phyloP scores from a whole-genome alignment of 2,888 invertebrate genomes.

The Eulithis prunata region DNA sequence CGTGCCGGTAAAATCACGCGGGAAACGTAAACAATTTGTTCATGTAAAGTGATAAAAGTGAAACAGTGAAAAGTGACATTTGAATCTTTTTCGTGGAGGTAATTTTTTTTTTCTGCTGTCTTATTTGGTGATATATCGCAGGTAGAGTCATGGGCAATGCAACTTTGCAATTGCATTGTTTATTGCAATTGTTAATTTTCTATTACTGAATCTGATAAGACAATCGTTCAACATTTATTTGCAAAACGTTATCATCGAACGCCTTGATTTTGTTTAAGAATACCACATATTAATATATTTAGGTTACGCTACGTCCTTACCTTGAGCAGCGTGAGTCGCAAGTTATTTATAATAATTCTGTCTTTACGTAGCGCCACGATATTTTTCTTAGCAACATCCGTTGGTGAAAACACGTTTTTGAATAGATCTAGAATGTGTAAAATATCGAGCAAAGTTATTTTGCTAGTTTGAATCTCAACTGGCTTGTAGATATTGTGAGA shows the following conservation, averaged over 20 bases:
- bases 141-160: too few species aligned
- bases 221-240: conserved; percentile 2
- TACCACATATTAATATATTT: conserved; percentile 59
- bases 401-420: conserved; percentile 38
- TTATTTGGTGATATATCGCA: too few species aligned
- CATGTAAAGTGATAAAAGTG: conserved; percentile 35
- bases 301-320: conserved; percentile 75
- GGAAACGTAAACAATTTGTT: conserved; percentile 39
- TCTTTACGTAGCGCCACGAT: conserved; percentile 54
- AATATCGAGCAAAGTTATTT: conserved; percentile 10
- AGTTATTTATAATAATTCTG: conserved; percentile 74
- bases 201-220: background rate
- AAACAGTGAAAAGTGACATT: conserved; percentile 30
- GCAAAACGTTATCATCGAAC: conserved; percentile 37
- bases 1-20: conserved; percentile 28
- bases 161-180: too few species aligned
- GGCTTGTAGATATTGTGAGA: too few species aligned
- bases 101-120: conserved; percentile 2
- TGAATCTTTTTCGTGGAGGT: conserved; percentile 16
- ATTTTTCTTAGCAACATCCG: conserved; percentile 48
- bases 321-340: conserved; percentile 72
- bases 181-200: conserved; percentile 1
- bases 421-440: conserved; percentile 25
- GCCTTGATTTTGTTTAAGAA: conserved; percentile 77
- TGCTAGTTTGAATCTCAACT: too few species aligned